A percentile compares a stretch with the other conserved stretches of the same genome.
These are phyloP conservation scores for Macropus fuliginosus DNA, from an alignment of 2,797 vertebrate genomes.

Conservation along the genomic window DNA sequence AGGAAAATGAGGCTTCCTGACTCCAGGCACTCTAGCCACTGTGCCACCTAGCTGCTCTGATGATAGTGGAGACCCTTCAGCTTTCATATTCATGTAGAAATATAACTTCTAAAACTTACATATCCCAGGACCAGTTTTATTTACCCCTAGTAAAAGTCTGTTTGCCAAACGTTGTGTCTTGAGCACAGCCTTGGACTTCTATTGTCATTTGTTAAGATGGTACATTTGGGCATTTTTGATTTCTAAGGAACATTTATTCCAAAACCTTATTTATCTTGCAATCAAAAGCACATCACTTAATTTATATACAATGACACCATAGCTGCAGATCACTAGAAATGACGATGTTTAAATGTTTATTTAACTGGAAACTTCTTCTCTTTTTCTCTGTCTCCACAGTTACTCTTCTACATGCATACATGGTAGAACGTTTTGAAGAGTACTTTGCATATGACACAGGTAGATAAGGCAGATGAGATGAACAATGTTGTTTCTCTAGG, in stretches of 20 bases:
- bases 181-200: no score
- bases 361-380: not conserved
- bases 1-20: no score
- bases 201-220: no score
- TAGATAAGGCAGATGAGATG: not conserved
- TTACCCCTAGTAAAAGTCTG: conserved; percentile 15
- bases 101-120: conserved; percentile 62
- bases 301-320: not conserved
- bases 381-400: not conserved
- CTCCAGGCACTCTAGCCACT: no score
- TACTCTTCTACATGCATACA: not conserved
- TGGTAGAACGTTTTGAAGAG: not conserved
- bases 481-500: no score
- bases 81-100: conserved; percentile 21
- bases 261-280: no score
- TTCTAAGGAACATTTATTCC: no score
- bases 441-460: not conserved
- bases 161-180: no score
- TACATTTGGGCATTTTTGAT: no score
- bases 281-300: not conserved
- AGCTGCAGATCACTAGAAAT: not conserved
- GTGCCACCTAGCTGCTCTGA: no score
- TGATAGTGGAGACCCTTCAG: not conserved
- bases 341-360: not conserved
- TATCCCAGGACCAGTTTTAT: conserved; percentile 57